phyloP scores from a whole-genome alignment of 2,888 invertebrate genomes.

The Microdon myrmicae region DNA sequence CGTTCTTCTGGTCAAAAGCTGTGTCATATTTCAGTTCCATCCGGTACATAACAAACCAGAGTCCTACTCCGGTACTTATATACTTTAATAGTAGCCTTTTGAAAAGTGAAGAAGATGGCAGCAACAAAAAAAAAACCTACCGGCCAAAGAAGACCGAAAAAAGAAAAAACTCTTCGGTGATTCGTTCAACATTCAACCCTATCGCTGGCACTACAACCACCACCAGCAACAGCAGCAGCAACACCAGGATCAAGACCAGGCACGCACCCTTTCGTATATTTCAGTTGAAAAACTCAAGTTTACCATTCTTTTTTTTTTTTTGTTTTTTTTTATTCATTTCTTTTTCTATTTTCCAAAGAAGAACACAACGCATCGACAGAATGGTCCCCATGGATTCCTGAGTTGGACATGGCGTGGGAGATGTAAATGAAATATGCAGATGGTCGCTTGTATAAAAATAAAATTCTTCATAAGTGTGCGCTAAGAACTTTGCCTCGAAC shows the following conservation, averaged over 20 bases:
- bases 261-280: constrained; percentile 47
- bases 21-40: constrained; percentile 46
- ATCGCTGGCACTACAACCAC: constrained; percentile 21
- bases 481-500: constrained; percentile 45
- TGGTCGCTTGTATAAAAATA: constrained; percentile 52
- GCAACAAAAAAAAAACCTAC: constrained; percentile 15
- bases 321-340: constrained; percentile 21
- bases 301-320: constrained; percentile 28
- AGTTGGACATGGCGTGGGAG: constrained; percentile 46
- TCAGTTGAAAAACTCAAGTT: constrained; percentile 51
- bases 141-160: constrained; percentile 3
- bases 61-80: constrained; percentile 45
- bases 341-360: constrained; percentile 41
- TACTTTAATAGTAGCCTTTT: constrained; percentile 52
- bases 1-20: constrained; percentile 47
- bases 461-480: constrained; percentile 51
- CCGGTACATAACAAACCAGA: constrained; percentile 46
- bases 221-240: too few species aligned
- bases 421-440: constrained; percentile 56
- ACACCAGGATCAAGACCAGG: too few species aligned
- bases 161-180: constrained; percentile 44
- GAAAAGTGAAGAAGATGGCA: constrained; percentile 43
- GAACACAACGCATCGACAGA: constrained; percentile 26
- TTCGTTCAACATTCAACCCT: constrained; percentile 51
- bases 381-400: constrained; percentile 30